phyloP scores from a whole-genome alignment of 64 coral and sea anemone species.

The Pachyseris speciosa region DNA sequence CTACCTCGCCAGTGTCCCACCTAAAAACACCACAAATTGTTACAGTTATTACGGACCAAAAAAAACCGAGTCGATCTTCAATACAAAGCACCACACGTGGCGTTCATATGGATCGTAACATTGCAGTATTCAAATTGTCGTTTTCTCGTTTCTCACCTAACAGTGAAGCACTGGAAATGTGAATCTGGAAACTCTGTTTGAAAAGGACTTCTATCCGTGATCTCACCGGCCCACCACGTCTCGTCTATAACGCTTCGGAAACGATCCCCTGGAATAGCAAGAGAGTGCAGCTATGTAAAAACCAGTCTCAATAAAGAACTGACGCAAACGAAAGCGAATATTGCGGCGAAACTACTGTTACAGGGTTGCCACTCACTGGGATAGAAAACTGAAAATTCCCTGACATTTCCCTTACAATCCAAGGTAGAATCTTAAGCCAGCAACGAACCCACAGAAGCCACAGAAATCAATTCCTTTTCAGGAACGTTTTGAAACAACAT shows the following conservation, averaged over 20 bases:
- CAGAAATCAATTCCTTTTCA: no score
- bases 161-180: conserved; percentile 89
- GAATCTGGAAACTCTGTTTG: conserved; percentile 83
- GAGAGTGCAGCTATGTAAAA: neutral
- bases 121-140: neutral
- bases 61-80: no score
- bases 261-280: conserved; percentile 72
- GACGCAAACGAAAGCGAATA: no score
- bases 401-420: no score
- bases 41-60: neutral
- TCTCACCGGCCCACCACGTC: conserved; percentile 94
- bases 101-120: no score
- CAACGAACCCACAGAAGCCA: no score
- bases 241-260: conserved; percentile 98
- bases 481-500: no score
- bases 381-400: no score
- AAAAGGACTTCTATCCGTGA: conserved; percentile 88
- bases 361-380: no score
- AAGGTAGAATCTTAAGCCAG: no score
- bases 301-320: neutral
- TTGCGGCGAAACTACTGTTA: no score
- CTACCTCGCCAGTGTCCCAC: conserved; percentile 97
- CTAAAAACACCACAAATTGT: conserved; percentile 32
- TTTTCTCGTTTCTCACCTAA: conserved; percentile 66
- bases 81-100: no score